Base-by-base conservation (phyloP, 1,140 invertebrate species). In the Probaryconus sp. region DNA sequence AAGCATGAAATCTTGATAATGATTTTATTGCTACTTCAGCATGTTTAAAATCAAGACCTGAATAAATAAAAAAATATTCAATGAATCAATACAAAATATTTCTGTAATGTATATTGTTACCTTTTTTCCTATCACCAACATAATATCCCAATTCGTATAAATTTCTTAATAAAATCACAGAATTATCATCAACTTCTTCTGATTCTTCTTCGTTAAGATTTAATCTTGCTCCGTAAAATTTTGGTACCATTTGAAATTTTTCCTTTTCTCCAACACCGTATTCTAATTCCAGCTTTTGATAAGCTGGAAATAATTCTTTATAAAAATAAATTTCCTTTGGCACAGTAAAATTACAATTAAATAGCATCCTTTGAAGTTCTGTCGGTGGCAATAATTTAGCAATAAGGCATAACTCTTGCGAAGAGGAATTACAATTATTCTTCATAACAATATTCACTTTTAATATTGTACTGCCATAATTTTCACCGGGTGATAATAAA, bases 381-480 rank as follows among this genome's bases (percentile, higher is more conserved):
- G 80, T 85, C 1, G 75, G 76, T 9, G 77, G 79, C 5, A 76
- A 43, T 55, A 70, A 83, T 60, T 90, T 90, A 1, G 84, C 88
- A 3, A 90, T 84, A 0, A 87, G 42, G 21, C 84, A 28, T 30
- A 87, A 40, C 6, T 79, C 42, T 24, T 85, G 74, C 5, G 75
- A 33, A 9, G 74, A n/a, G 2, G 10, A 30, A 6, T 70, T 13
- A 2, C 51, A 53, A 1, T 55, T n/a, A 0, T 69, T 60, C 3
- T 48, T 80, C 1, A 87, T 56, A 3, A 67, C 33, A 0, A 84
- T 81, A 5, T 81, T 50, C 0, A 91, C 82, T 3, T 81, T 81
- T 1, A 90, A 68, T 63, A 91, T 90, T 0, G 87, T 73, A 79
- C 91, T 91, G 3, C 89, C 90, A 67, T 91, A 92, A 81, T 92